phyloP scores from a whole-genome alignment of 2,797 vertebrate species.

The Octomys mimax region DNA sequence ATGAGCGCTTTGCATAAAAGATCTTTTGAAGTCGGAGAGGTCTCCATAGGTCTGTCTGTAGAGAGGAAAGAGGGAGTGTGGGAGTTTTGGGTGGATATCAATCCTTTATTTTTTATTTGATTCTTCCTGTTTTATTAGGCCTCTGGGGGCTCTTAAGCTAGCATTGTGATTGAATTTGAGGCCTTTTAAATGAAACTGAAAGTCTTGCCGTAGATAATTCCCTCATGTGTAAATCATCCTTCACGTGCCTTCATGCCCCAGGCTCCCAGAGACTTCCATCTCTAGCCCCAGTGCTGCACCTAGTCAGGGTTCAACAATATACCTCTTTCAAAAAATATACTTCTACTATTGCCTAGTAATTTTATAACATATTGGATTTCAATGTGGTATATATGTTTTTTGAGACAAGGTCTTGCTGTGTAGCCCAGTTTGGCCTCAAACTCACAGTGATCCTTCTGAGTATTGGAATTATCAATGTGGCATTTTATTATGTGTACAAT shows the following conservation, averaged over 20 bases:
- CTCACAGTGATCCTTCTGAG: not conserved
- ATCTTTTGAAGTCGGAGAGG: not conserved
- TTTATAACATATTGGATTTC: not conserved
- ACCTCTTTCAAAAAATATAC: not conserved
- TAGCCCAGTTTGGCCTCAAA: not conserved
- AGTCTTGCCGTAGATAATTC: slow-evolving; percentile 36
- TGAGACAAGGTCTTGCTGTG: not conserved
- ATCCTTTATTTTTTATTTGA: slow-evolving; percentile 31
- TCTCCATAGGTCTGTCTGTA: slow-evolving; percentile 5
- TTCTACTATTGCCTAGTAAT: not conserved
- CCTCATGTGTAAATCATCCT: slow-evolving; percentile 12
- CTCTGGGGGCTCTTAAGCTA: not conserved
- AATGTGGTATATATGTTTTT: not conserved
- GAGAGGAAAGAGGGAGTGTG: not conserved
- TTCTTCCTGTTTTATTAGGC: not conserved
- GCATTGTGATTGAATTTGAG: slow-evolving; percentile 17
- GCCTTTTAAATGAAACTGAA: slow-evolving; percentile 57
- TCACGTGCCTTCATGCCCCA: not conserved
- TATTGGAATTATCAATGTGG: not conserved
- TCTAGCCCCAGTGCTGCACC: not conserved
- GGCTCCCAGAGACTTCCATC: not conserved
- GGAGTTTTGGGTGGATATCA: not conserved
- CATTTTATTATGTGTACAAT: not conserved
- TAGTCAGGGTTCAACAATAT: slow-evolving; percentile 29
- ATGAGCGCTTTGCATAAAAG: not conserved